Conservation (phyloP, 1,140 invertebrate species). For the Zaprionus lachaisei region DNA sequence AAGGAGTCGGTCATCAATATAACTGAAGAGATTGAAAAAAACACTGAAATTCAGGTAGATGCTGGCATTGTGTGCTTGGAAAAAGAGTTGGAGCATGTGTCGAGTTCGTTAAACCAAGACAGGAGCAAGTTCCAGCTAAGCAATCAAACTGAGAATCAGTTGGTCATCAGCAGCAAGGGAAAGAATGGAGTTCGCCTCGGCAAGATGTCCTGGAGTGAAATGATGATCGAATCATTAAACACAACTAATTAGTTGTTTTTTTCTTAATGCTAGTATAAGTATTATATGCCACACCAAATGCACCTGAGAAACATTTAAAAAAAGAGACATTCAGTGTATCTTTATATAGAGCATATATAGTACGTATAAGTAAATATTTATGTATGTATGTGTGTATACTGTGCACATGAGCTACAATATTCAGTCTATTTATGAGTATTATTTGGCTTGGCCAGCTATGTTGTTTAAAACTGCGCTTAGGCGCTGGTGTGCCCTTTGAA, state of each 20-base stretch:
- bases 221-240: constrained; percentile 51
- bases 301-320: neutral
- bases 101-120: constrained; percentile 40
- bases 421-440: constrained; percentile 70
- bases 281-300: neutral
- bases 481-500: constrained; percentile 60
- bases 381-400: constrained; percentile 40
- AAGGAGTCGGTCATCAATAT: constrained; percentile 71
- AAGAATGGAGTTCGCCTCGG: constrained; percentile 68
- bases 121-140: constrained; percentile 52
- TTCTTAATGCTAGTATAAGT: neutral
- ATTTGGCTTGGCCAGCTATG: constrained; percentile 65
- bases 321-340: constrained; percentile 6
- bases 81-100: constrained; percentile 57
- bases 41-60: constrained; percentile 53
- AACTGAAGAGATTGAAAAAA: constrained; percentile 72
- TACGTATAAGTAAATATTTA: constrained; percentile 26
- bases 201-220: constrained; percentile 77
- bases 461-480: constrained; percentile 48
- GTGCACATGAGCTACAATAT: constrained; percentile 67
- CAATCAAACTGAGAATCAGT: constrained; percentile 39
- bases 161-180: constrained; percentile 44
- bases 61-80: constrained; percentile 61
- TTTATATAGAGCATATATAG: constrained; percentile 4
- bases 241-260: neutral